Base-by-base conservation (phyloP, 92 coral and sea anemone genomes). In the Bergia puertoricense region DNA sequence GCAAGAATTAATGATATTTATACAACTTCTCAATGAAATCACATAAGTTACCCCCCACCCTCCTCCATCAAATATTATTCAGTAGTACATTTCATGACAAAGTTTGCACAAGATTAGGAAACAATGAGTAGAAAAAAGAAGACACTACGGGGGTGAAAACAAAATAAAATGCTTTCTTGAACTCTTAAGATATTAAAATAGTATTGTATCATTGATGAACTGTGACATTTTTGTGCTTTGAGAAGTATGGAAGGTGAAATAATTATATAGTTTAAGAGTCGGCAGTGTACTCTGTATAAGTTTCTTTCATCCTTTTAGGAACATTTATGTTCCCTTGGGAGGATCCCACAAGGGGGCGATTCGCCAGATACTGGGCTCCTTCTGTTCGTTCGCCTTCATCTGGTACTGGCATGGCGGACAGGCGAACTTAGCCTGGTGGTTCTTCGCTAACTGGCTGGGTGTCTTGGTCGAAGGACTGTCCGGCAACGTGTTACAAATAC, bases 381-480 rank as follows among this genome's bases (percentile, higher is more conserved):
- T 95, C n/a, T 69, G 91, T 65, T 75, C 98, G 16, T 97, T 97
- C 89, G 93, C 90, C 56, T 97, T 92, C 82, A 91, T 97, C 65
- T 97, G 96, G 94, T 92, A 92, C 82, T 97, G 99, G 99, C 99
- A 97, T 82, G 99, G 99, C 22, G 95, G 93, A 36, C 86, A 93
- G 80, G 46, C 66, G 36, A 82, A 88, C 85, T 65, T 90, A 6
- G 38, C 92, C 11, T 97, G 98, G 96, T 97, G 99, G 99, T 89
- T 93, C 67, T 54, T 97, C 18, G 90, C 94, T n/a, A 96, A 97
- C 91, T 97, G 99, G 98, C 68, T 93, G 81, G 99, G 99, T 46
- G 94, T 97, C 14, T 92, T 88, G 37, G 81, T 77, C 6, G 98
- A 96, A 81, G 91, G 93, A 18, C 6, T 88, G 85, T 92, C 98